phyloP scores from a whole-genome alignment of 1,140 invertebrate species.

The Tyrophagus putrescentiae region DNA sequence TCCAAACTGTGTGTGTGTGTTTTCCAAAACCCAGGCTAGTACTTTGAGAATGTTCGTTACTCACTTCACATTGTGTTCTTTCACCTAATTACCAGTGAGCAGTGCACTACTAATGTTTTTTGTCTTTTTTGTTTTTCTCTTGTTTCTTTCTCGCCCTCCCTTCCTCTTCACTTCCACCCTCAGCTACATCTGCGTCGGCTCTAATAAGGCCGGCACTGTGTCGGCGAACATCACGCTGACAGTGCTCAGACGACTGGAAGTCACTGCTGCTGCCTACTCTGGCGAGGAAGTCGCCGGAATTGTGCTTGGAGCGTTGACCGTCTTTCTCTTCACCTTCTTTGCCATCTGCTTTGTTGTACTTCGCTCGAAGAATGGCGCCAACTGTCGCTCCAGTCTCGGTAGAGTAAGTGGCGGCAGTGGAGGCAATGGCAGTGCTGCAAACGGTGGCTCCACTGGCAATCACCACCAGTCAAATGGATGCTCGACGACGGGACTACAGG shows the following conservation, averaged over 20 bases:
- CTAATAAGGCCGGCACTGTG: constrained; percentile 77
- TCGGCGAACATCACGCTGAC: constrained; percentile 76
- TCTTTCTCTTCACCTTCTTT: constrained; percentile 58
- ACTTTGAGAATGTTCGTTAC: too few species aligned
- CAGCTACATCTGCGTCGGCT: constrained; percentile 51
- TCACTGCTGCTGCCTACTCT: constrained; percentile 59
- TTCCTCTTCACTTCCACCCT: too few species aligned
- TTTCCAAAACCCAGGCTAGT: too few species aligned
- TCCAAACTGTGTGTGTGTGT: too few species aligned
- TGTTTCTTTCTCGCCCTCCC: background rate
- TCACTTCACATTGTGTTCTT: too few species aligned
- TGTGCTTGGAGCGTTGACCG: constrained; percentile 57
- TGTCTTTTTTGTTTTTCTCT: background rate
- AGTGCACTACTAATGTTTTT: background rate
- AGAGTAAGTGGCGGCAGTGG: too few species aligned
- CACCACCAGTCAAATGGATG: background rate
- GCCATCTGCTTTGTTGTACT: constrained; percentile 42
- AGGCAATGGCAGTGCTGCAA: background rate
- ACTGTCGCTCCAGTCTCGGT: too few species aligned
- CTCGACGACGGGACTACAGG: background rate
- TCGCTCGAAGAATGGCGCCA: constrained; percentile 22
- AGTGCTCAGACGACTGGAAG: constrained; percentile 46
- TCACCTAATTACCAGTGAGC: background rate
- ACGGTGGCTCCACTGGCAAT: too few species aligned
- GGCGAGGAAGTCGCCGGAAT: constrained; percentile 69